Evolutionary conservation across 2,888 invertebrate species (phyloP).

Genomic region (Rhopalosiphum nymphaeae): DNA sequence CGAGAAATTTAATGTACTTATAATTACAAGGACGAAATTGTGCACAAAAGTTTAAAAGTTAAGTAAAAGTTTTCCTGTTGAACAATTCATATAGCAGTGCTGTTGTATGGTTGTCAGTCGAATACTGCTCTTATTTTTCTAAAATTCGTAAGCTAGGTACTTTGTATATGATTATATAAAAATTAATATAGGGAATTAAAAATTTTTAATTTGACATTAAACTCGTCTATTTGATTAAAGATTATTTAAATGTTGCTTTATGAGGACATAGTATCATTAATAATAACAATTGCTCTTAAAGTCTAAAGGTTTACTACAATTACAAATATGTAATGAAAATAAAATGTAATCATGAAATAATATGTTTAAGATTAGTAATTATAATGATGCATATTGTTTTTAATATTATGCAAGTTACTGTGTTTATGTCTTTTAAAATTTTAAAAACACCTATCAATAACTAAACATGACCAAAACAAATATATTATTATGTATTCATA

Average conservation of each 20-base stretch:
- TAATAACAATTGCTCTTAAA: background rate
- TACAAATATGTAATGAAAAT: background rate
- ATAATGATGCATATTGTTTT: background rate
- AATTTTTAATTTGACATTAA: background rate
- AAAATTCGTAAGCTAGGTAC: background rate
- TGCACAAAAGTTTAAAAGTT: constrained; percentile 42
- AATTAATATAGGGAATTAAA: background rate
- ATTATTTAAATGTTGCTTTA: background rate
- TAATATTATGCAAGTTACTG: background rate
- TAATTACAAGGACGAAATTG: constrained; percentile 27
- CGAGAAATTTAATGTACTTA: constrained; percentile 16
- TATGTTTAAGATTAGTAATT: background rate
- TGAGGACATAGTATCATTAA: background rate
- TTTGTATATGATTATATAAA: background rate
- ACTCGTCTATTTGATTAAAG: background rate
- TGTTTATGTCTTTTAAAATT: background rate
- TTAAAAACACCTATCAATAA: background rate
- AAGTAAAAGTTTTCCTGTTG: constrained; percentile 30
- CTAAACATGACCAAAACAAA: background rate
- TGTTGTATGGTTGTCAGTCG: background rate
- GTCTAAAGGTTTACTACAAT: background rate
- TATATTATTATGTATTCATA: background rate
- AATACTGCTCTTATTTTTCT: background rate
- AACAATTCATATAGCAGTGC: background rate
- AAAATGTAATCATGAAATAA: background rate